Percentiles rank a stretch among this genome's conserved stretches.
Conservation (phyloP, 2,888 invertebrate species). For the Euplagia quadripunctaria region DNA sequence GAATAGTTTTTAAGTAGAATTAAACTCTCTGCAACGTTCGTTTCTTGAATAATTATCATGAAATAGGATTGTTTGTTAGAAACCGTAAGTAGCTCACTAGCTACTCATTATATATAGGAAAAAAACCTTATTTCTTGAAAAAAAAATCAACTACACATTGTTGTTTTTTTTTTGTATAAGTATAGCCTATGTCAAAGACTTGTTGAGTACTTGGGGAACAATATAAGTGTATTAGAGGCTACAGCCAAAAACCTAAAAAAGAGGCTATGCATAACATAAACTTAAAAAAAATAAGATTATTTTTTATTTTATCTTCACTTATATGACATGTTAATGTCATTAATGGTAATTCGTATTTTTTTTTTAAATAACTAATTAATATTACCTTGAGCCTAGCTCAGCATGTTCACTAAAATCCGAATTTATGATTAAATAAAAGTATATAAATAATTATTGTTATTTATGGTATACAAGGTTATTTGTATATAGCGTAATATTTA, state of each 20-base stretch:
- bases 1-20: background rate
- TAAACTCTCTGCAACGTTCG: background rate
- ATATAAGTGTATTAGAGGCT: conserved; percentile 26
- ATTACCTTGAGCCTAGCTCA: conserved; percentile 8
- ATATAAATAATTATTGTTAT: conserved; percentile 30
- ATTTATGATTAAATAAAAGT: conserved; percentile 39
- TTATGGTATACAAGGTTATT: conserved; percentile 35
- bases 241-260: conserved; percentile 28
- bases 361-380: background rate
- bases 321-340: too few relatives aligned
- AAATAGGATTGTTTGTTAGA: background rate
- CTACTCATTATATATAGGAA: too few relatives aligned
- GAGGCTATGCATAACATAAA: conserved; percentile 40
- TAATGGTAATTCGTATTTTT: background rate
- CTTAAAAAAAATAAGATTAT: conserved; percentile 2
- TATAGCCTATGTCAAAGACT: conserved; percentile 11
- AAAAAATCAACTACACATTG: background rate
- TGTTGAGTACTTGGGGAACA: conserved; percentile 15
- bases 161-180: background rate
- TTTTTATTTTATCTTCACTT: background rate
- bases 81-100: background rate
- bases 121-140: too few relatives aligned
- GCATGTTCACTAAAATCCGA: conserved; percentile 42
- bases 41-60: background rate
- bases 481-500: conserved; percentile 51